phyloP scores from a whole-genome alignment of 1,140 invertebrate genomes.

The Oncopeltus fasciatus region DNA sequence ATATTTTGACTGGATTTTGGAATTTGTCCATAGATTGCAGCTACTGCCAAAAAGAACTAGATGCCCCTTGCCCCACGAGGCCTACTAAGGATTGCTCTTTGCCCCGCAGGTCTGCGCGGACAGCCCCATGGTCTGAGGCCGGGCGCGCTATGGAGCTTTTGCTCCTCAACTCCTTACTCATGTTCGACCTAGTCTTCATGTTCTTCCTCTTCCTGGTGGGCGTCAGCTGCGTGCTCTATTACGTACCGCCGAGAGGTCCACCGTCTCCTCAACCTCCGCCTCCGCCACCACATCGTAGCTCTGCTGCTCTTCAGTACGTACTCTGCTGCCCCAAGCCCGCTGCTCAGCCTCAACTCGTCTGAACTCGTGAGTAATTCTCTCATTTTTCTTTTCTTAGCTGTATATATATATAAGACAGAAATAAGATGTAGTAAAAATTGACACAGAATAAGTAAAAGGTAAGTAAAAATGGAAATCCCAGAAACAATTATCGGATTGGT shows the following conservation, averaged over 20 bases:
- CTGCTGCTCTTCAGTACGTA: slow-evolving; percentile 7
- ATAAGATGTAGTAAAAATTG: too few relatives aligned
- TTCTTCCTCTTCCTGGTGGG: slow-evolving; percentile 69
- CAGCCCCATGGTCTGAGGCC: slow-evolving; percentile 14
- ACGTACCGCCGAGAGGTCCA: slow-evolving; percentile 38
- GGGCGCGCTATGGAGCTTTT: slow-evolving; percentile 51
- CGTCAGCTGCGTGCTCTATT: slow-evolving; percentile 64
- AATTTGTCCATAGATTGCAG: too few relatives aligned
- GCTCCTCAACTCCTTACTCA: slow-evolving; percentile 68
- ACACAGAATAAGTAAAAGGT: too few relatives aligned
- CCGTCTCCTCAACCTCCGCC: slow-evolving; percentile 30
- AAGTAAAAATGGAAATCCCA: too few relatives aligned
- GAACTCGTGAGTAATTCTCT: neutral
- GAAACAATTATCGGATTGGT: too few relatives aligned
- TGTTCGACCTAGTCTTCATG: slow-evolving; percentile 73
- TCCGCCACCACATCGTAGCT: slow-evolving; percentile 28
- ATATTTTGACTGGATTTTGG: too few relatives aligned
- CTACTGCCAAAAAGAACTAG: too few relatives aligned
- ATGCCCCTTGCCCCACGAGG: too few relatives aligned
- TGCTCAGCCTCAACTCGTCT: slow-evolving; percentile 17
- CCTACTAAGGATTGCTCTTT: too few relatives aligned
- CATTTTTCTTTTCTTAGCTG: too few relatives aligned
- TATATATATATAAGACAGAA: too few relatives aligned
- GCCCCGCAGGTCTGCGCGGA: too few relatives aligned
- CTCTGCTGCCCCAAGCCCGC: slow-evolving; percentile 13